Conservation (phyloP, 2,797 vertebrate species). For the Telmatherina bonti region DNA sequence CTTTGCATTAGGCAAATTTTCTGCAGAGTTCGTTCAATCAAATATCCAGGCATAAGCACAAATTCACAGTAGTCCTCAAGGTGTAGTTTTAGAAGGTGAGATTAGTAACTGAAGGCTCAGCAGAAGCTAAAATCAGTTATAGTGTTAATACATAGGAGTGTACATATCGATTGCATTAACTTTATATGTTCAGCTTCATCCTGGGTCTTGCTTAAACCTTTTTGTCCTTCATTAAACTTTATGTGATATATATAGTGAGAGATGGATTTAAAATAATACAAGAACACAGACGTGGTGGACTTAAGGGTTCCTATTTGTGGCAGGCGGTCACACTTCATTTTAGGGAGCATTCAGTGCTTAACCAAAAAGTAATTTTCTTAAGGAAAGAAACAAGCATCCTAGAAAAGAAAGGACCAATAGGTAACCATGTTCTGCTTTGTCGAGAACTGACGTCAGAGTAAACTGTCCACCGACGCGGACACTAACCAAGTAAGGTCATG, state of each 20-base stretch:
- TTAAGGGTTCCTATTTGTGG: slow-evolving; percentile 34
- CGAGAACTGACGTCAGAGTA: not conserved
- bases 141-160: slow-evolving; percentile 8
- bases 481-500: not conserved
- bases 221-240: slow-evolving; percentile 46
- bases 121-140: slow-evolving; percentile 49
- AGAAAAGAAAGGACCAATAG: slow-evolving; percentile 16
- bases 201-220: slow-evolving; percentile 10
- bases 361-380: slow-evolving; percentile 59
- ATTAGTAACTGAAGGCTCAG: slow-evolving; percentile 59
- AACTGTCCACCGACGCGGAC: not conserved
- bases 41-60: slow-evolving; percentile 50
- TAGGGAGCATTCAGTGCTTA: slow-evolving; percentile 49
- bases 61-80: slow-evolving; percentile 34
- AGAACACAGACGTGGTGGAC: not conserved
- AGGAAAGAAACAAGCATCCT: slow-evolving; percentile 43
- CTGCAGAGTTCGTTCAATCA: slow-evolving; percentile 37
- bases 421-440: slow-evolving; percentile 7
- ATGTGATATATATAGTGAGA: slow-evolving; percentile 29
- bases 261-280: slow-evolving; percentile 43
- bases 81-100: slow-evolving; percentile 46
- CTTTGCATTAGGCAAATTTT: slow-evolving; percentile 38
- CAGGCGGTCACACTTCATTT: slow-evolving; percentile 54
- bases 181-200: slow-evolving; percentile 35
- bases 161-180: slow-evolving; percentile 9